A percentile compares a stretch with the other conserved stretches of the same genome.
phyloP scores from a whole-genome alignment of 2,113 vertebrate species.

The Sinocyclocheilus anophthalmus region DNA sequence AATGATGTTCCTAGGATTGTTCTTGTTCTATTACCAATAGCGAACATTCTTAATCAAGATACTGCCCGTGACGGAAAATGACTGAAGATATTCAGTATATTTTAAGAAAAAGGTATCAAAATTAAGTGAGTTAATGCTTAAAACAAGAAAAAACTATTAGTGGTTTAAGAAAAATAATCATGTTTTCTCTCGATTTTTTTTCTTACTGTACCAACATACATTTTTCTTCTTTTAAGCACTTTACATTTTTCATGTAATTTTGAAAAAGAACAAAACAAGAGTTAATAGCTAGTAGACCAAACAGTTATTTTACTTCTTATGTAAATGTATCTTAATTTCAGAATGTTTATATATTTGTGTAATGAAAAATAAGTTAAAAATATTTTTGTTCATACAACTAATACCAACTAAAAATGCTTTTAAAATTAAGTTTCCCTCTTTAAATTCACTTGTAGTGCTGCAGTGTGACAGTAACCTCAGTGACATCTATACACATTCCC shows the following conservation, averaged over 20 bases:
- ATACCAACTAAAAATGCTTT: neutral
- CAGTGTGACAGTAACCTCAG: neutral
- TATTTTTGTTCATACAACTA: neutral
- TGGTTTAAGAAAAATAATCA: too few relatives aligned
- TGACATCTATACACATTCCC: slow-evolving; percentile 24
- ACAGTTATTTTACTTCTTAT: too few relatives aligned
- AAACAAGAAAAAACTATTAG: too few relatives aligned
- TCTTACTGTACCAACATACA: too few relatives aligned
- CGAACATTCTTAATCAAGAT: neutral
- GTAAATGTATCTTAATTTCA: neutral
- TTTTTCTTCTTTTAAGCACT: too few relatives aligned
- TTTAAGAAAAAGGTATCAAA: too few relatives aligned
- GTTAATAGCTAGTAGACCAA: neutral
- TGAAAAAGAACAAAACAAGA: neutral
- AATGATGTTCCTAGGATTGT: too few relatives aligned
- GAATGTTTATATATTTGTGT: neutral
- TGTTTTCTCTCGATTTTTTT: too few relatives aligned
- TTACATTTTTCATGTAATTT: too few relatives aligned
- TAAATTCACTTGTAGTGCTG: neutral
- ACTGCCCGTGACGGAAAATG: neutral
- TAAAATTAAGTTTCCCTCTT: neutral
- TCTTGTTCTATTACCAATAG: too few relatives aligned
- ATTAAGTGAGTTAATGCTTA: too few relatives aligned
- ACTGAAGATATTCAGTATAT: too few relatives aligned
- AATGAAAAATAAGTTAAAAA: neutral